Percentiles rank a stretch among this genome's conserved stretches.
phyloP scores from a whole-genome alignment of 2,113 vertebrate genomes.

The Crotalus horridus region DNA sequence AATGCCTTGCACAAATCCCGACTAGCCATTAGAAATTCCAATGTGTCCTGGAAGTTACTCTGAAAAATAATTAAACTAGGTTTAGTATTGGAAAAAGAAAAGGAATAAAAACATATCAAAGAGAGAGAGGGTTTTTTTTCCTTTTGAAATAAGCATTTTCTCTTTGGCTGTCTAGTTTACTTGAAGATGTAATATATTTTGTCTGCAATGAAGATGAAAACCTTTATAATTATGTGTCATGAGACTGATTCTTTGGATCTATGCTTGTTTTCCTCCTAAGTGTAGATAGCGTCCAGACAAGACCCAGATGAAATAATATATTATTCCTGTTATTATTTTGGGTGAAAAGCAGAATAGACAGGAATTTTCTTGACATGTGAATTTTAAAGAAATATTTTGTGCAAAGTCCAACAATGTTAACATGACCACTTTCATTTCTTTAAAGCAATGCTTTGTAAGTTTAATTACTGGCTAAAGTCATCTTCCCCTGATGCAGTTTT shows the following conservation, averaged over 20 bases:
- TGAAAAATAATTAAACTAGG: constrained; percentile 54
- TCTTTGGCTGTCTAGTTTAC: background rate
- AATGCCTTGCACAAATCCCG: constrained; percentile 97
- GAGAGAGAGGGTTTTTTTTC: background rate
- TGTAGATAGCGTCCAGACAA: background rate
- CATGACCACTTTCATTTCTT: background rate
- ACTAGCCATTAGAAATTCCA: constrained; percentile 96
- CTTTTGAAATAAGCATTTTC: background rate
- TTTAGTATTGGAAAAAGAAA: background rate
- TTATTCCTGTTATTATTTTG: background rate
- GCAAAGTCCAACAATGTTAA: background rate
- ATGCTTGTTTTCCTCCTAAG: background rate
- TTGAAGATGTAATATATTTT: background rate
- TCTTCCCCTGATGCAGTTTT: background rate
- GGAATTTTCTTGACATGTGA: background rate
- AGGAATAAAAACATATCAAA: background rate
- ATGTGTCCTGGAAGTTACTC: constrained; percentile 90
- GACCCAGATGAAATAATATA: background rate
- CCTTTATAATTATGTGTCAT: background rate
- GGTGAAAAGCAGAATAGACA: background rate
- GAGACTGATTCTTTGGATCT: background rate
- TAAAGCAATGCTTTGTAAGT: background rate
- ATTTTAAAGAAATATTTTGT: background rate
- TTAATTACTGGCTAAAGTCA: background rate
- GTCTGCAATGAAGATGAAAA: background rate